phyloP scores from a whole-genome alignment of 2,797 vertebrate genomes.

The Typhlichthys subterraneus region DNA sequence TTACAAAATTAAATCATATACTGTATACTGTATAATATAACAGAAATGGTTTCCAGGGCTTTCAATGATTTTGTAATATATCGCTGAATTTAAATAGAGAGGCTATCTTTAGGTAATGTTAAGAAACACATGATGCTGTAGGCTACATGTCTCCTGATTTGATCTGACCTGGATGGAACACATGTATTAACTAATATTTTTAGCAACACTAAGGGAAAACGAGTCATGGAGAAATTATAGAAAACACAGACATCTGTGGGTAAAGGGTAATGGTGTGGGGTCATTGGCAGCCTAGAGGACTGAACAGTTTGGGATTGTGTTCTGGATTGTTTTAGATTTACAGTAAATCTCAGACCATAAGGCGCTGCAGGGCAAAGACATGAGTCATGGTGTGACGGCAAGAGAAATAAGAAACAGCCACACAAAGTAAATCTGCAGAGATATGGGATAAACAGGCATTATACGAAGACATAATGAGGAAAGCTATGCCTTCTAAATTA shows the following conservation, averaged over 20 bases:
- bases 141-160: slow-evolving; percentile 20
- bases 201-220: slow-evolving; percentile 35
- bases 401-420: slow-evolving; percentile 30
- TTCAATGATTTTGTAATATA: too few relatives aligned
- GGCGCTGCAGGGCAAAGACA: slow-evolving; percentile 55
- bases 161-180: slow-evolving; percentile 16
- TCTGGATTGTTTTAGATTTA: slow-evolving; percentile 66
- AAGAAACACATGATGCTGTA: too few relatives aligned
- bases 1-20: too few relatives aligned
- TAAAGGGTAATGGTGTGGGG: slow-evolving; percentile 51
- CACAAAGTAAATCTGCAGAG: slow-evolving; percentile 18
- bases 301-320: slow-evolving; percentile 64
- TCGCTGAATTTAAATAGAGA: too few relatives aligned
- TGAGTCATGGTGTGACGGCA: slow-evolving; percentile 52
- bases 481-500: slow-evolving; percentile 27
- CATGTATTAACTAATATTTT: slow-evolving; percentile 38
- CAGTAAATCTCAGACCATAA: slow-evolving; percentile 54
- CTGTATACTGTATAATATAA: too few relatives aligned
- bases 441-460: slow-evolving; percentile 44
- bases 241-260: slow-evolving; percentile 44
- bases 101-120: too few relatives aligned
- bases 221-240: slow-evolving; percentile 28
- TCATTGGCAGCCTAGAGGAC: slow-evolving; percentile 53
- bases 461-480: slow-evolving; percentile 50
- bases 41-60: too few relatives aligned